A percentile compares a stretch with the other conserved stretches of the same genome.
phyloP scores from a whole-genome alignment of 2,113 vertebrate genomes.

The Vidua macroura region DNA sequence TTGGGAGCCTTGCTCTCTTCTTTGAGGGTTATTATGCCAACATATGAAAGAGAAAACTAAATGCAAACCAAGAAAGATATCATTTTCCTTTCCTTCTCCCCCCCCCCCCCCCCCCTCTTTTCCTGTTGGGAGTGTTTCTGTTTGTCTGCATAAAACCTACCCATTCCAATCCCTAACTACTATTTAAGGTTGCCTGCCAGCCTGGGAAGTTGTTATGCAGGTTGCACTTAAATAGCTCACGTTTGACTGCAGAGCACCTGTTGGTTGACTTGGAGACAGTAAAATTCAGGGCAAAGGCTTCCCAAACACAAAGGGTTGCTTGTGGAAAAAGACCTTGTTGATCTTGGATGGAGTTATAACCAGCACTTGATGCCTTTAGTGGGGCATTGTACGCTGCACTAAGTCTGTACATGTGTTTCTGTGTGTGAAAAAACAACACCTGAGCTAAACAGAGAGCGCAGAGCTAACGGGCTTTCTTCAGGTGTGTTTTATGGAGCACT shows the following conservation, averaged over 20 bases:
- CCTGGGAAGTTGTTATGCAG: slow-evolving; percentile 18
- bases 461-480: slow-evolving; percentile 30
- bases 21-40: background rate
- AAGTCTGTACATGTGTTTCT: slow-evolving; percentile 42
- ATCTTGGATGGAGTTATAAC: slow-evolving; percentile 55
- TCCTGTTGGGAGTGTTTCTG: slow-evolving; percentile 43
- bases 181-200: slow-evolving; percentile 19
- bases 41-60: background rate
- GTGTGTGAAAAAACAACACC: slow-evolving; percentile 51
- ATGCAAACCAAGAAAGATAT: slow-evolving; percentile 22
- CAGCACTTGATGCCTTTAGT: slow-evolving; percentile 30
- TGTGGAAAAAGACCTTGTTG: slow-evolving; percentile 63
- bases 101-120: background rate
- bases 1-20: background rate
- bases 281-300: slow-evolving; percentile 59
- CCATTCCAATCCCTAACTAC: slow-evolving; percentile 14
- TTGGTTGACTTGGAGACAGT: slow-evolving; percentile 46
- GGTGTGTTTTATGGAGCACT: slow-evolving; percentile 34
- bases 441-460: slow-evolving; percentile 35
- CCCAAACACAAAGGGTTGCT: slow-evolving; percentile 53
- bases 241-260: slow-evolving; percentile 57
- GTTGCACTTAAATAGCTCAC: slow-evolving; percentile 45
- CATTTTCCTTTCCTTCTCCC: background rate
- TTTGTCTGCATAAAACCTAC: slow-evolving; percentile 25
- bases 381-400: slow-evolving; percentile 19